These are phyloP conservation scores for Harpalus rubripes DNA, from an alignment of 2,888 invertebrate species.

Conservation along the genomic window DNA sequence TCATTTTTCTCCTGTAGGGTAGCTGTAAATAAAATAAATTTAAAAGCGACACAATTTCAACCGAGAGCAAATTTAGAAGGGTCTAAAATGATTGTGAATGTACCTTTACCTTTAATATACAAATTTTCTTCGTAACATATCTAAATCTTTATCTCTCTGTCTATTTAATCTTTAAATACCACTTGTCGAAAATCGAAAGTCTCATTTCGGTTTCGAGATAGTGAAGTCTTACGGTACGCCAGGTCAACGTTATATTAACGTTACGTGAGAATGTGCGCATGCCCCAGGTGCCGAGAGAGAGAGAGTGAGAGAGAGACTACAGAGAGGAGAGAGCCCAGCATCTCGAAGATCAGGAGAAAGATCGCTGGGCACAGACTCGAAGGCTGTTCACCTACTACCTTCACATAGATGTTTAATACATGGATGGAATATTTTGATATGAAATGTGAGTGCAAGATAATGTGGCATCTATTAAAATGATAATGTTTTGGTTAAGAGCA, in stretches of 20 bases:
- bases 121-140: too few relatives aligned
- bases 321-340: constrained; percentile 29
- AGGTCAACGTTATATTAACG: background rate
- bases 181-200: background rate
- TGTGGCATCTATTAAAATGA: too few relatives aligned
- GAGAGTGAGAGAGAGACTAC: constrained; percentile 14
- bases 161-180: background rate
- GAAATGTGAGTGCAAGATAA: background rate
- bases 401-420: background rate
- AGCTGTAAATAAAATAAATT: too few relatives aligned
- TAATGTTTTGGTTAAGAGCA: too few relatives aligned
- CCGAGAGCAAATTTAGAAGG: too few relatives aligned
- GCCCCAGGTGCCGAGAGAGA: constrained; percentile 13
- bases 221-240: background rate
- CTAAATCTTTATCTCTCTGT: too few relatives aligned
- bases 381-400: constrained; percentile 59
- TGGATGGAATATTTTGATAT: background rate
- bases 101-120: too few relatives aligned
- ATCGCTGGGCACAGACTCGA: constrained; percentile 17
- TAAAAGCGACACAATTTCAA: too few relatives aligned
- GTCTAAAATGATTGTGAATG: too few relatives aligned
- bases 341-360: constrained; percentile 47
- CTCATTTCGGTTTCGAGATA: constrained; percentile 5
- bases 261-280: constrained; percentile 18
- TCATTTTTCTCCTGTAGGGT: too few relatives aligned